phyloP scores from a whole-genome alignment of 2,888 invertebrate species.

The Orthosia gothica region DNA sequence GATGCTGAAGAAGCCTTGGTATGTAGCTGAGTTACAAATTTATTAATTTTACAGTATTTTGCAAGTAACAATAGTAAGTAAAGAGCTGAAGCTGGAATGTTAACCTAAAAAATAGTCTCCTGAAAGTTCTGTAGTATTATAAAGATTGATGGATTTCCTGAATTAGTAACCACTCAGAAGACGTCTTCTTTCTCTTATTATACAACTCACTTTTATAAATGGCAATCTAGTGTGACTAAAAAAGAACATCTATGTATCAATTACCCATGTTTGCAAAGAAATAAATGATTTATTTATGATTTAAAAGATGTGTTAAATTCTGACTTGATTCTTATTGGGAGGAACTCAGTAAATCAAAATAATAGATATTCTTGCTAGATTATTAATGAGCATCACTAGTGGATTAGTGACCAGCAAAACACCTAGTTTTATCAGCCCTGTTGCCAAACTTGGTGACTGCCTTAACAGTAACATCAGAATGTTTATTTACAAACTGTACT shows the following conservation, averaged over 20 bases:
- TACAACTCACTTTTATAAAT: too few species aligned
- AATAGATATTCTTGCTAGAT: too few species aligned
- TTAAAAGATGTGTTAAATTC: too few species aligned
- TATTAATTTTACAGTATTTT: neutral
- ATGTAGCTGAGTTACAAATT: conserved; percentile 16
- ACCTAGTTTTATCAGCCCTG: neutral
- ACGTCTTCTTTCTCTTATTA: too few species aligned
- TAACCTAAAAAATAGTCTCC: neutral
- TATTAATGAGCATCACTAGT: too few species aligned
- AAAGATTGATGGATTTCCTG: neutral
- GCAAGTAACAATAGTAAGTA: neutral
- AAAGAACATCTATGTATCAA: too few species aligned
- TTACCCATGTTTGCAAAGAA: too few species aligned
- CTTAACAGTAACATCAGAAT: neutral
- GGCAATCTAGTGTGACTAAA: too few species aligned
- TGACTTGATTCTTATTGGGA: conserved; percentile 1
- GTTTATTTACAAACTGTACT: neutral
- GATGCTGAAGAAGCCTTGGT: conserved; percentile 95
- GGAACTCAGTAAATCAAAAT: neutral
- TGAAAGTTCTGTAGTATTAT: too few species aligned
- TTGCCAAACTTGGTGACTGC: neutral
- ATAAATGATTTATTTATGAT: too few species aligned
- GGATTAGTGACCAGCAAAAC: neutral
- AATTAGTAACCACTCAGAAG: too few species aligned
- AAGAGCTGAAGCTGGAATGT: neutral